Percentiles rank a stretch among this genome's conserved stretches.
These are phyloP conservation scores for Chaetorhynchus papuensis DNA, from an alignment of 2,113 vertebrate species.

Conservation along the genomic window DNA sequence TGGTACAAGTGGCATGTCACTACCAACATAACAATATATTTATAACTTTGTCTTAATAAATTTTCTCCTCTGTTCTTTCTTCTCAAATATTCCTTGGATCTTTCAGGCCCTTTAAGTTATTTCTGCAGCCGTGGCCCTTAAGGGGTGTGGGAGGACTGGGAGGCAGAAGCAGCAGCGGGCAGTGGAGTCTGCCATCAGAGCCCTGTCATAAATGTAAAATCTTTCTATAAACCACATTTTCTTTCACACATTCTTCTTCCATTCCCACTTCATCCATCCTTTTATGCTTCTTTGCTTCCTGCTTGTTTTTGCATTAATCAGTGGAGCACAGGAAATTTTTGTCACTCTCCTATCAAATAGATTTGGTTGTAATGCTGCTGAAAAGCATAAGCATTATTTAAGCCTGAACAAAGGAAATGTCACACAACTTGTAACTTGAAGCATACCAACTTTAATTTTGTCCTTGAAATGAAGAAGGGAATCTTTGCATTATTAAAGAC, in stretches of 20 bases:
- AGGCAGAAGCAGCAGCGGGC: background rate
- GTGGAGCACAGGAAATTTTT: background rate
- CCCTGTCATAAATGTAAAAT: background rate
- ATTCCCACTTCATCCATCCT: background rate
- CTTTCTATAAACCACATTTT: background rate
- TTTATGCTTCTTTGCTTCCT: background rate
- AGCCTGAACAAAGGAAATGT: background rate
- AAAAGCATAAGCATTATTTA: background rate
- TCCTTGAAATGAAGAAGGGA: background rate
- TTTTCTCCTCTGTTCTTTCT: background rate
- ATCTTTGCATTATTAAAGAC: background rate
- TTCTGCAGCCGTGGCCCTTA: background rate
- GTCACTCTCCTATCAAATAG: background rate
- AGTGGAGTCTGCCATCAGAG: background rate
- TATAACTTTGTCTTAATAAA: background rate
- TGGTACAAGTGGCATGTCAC: background rate
- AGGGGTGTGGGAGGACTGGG: accelerated
- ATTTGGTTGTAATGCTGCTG: background rate
- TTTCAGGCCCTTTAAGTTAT: background rate
- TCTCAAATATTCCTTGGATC: background rate
- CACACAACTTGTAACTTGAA: background rate
- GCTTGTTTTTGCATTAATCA: background rate
- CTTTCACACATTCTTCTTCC: background rate
- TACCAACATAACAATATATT: background rate
- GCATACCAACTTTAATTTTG: background rate